Evolutionary conservation across 1,140 invertebrate genomes (phyloP).

Genomic region (Cydia fagiglandana): DNA sequence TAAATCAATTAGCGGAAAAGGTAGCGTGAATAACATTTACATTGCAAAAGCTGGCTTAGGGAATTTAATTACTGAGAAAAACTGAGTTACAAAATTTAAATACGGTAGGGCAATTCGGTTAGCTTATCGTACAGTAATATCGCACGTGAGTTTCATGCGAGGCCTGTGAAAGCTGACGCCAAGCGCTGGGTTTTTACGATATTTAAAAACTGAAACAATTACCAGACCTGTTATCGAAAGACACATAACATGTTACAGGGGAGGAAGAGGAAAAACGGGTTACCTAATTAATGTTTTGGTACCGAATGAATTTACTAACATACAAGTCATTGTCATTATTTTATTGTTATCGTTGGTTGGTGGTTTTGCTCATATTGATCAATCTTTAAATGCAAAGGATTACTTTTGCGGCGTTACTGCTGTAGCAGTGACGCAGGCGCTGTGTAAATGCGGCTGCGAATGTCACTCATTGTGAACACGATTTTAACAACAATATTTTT

Average conservation of each 20-base stretch:
- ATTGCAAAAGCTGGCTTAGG: slow-evolving; percentile 10
- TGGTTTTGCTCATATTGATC: too few species aligned
- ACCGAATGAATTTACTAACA: too few species aligned
- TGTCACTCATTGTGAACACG: too few species aligned
- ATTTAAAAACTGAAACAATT: neutral
- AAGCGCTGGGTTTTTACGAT: slow-evolving; percentile 9
- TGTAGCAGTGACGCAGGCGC: too few species aligned
- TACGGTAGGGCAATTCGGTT: slow-evolving; percentile 15
- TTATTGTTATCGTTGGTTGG: too few species aligned
- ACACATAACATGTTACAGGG: neutral
- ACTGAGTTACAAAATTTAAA: slow-evolving; percentile 17
- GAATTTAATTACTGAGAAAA: slow-evolving; percentile 26
- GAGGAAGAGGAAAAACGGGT: too few species aligned
- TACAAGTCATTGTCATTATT: too few species aligned
- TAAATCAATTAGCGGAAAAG: slow-evolving; percentile 40
- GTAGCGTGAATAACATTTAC: slow-evolving; percentile 31
- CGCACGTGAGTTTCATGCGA: neutral
- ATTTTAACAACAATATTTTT: too few species aligned
- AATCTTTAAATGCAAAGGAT: too few species aligned
- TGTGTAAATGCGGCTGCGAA: too few species aligned
- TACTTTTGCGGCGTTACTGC: too few species aligned
- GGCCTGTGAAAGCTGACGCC: slow-evolving; percentile 4
- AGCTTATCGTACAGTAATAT: slow-evolving; percentile 18
- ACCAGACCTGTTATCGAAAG: neutral
- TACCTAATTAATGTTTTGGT: too few species aligned